phyloP scores from a whole-genome alignment of 2,797 vertebrate species.

The Phoeniculus purpureus region DNA sequence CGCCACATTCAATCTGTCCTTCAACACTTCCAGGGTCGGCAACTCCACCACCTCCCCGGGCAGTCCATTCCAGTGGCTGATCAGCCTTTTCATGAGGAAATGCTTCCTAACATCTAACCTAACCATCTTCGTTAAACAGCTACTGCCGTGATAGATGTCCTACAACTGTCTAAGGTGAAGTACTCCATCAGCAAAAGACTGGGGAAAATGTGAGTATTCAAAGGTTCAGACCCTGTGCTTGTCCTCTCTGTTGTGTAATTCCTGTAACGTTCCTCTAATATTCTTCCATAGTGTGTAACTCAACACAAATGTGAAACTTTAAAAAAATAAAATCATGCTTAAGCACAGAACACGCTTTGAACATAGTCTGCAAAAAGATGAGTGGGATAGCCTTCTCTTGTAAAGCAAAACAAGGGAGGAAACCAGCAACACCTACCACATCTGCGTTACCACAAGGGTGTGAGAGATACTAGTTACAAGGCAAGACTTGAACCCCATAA shows the following conservation, averaged over 20 bases:
- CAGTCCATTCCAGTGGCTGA: too few relatives aligned
- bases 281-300: not conserved
- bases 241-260: not conserved
- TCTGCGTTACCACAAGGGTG: slow-evolving; percentile 16
- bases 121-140: too few relatives aligned
- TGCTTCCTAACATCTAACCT: too few relatives aligned
- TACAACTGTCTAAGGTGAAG: not conserved
- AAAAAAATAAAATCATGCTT: not conserved
- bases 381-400: not conserved
- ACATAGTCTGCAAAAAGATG: not conserved
- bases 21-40: too few relatives aligned
- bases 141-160: not conserved
- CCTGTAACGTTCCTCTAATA: not conserved
- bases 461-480: slow-evolving; percentile 3
- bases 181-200: not conserved
- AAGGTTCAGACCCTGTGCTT: not conserved
- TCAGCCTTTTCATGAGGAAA: too few relatives aligned
- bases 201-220: not conserved
- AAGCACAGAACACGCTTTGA: not conserved
- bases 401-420: not conserved
- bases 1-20: too few relatives aligned
- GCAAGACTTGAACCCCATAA: not conserved
- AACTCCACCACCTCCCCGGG: too few relatives aligned
- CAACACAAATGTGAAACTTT: not conserved
- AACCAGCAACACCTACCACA: not conserved